phyloP scores from a whole-genome alignment of 2,888 invertebrate species.

The Venusia cambrica region DNA sequence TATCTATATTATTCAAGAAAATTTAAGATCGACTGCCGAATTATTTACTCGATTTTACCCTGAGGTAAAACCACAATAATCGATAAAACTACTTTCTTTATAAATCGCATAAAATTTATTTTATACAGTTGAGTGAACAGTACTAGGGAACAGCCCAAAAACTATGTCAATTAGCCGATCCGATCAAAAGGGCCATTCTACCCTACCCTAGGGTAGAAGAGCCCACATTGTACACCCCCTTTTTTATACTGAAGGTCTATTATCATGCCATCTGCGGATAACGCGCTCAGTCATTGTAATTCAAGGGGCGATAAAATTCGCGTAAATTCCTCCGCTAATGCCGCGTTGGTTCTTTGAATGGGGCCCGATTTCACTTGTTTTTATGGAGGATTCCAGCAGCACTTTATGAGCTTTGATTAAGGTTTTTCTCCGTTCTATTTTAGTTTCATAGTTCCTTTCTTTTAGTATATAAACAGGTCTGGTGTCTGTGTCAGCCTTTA shows the following conservation, averaged over 20 bases:
- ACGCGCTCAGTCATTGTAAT: slow-evolving; percentile 31
- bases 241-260: slow-evolving; percentile 27
- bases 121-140: too few relatives aligned
- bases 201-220: slow-evolving; percentile 17
- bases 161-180: slow-evolving; percentile 18
- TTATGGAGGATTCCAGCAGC: slow-evolving; percentile 24
- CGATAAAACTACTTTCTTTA: too few relatives aligned
- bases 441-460: too few relatives aligned
- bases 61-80: too few relatives aligned
- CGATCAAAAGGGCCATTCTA: slow-evolving; percentile 13
- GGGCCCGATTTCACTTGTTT: slow-evolving; percentile 25
- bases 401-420: not conserved
- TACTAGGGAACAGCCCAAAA: slow-evolving; percentile 2
- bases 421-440: not conserved
- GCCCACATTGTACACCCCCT: slow-evolving; percentile 19
- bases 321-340: slow-evolving; percentile 29
- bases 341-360: slow-evolving; percentile 27
- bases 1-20: too few relatives aligned
- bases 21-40: too few relatives aligned
- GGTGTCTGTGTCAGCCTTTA: too few relatives aligned
- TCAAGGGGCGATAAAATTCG: slow-evolving; percentile 31
- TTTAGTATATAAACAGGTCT: too few relatives aligned
- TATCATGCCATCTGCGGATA: slow-evolving; percentile 33
- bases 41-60: too few relatives aligned
- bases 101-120: too few relatives aligned